phyloP scores from a whole-genome alignment of 2,113 vertebrate genomes.

The Eurypyga helias region DNA sequence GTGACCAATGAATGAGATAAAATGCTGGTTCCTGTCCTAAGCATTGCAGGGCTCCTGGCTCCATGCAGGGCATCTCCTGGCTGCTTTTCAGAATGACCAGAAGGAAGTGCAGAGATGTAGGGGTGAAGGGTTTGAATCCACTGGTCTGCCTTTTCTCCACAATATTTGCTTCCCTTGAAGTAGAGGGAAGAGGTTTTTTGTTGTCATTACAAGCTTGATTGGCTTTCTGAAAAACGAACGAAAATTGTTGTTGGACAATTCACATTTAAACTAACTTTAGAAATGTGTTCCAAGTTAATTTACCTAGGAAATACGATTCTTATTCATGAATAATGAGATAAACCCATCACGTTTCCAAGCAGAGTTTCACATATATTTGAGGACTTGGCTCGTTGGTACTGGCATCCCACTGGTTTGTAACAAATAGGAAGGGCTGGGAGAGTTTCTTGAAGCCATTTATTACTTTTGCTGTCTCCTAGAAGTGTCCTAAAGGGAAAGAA shows the following conservation, averaged over 20 bases:
- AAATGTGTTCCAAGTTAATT: background rate
- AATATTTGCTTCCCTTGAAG: background rate
- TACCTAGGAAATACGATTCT: background rate
- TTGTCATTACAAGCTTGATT: background rate
- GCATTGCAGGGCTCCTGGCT: background rate
- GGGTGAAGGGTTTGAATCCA: background rate
- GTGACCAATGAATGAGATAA: background rate
- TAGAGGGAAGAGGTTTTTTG: background rate
- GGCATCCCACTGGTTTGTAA: background rate
- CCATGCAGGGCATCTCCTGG: background rate
- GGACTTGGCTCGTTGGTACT: background rate
- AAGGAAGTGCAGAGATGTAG: background rate
- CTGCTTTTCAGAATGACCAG: conserved; percentile 8
- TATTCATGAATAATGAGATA: background rate
- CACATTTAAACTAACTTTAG: background rate
- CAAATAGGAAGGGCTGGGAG: background rate
- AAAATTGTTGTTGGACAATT: background rate
- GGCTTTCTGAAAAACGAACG: background rate
- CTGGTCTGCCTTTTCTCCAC: background rate
- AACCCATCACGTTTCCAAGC: background rate
- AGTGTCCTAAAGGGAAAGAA: background rate
- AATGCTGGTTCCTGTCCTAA: background rate
- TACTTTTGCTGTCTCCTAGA: background rate
- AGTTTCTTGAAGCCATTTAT: background rate
- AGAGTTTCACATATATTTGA: background rate